Percentiles rank a stretch among this genome's conserved stretches.
Conservation (phyloP, 2,113 vertebrate genomes). For the Oreotrochilus melanogaster region DNA sequence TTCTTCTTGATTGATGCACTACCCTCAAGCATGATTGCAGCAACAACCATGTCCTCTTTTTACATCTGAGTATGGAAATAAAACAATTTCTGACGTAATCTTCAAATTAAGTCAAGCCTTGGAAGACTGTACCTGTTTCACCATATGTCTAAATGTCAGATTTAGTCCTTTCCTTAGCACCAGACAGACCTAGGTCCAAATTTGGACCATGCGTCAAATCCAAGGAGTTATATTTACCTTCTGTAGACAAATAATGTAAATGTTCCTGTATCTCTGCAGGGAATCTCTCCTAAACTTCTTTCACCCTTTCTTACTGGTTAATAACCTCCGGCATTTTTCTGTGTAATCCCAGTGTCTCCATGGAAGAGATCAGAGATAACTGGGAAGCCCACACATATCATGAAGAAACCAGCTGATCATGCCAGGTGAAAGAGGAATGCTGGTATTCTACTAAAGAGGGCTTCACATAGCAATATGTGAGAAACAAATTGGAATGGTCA, state of each 20-base stretch:
- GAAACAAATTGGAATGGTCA: not conserved
- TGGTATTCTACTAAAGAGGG: not conserved
- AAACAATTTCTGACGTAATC: not conserved
- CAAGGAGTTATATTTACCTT: fast-evolving
- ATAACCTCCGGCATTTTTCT: not conserved
- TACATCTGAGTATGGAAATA: not conserved
- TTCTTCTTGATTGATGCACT: not conserved
- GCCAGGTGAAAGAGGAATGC: not conserved
- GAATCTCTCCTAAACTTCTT: not conserved
- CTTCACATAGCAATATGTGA: not conserved
- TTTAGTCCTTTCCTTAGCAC: not conserved
- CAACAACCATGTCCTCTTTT: not conserved
- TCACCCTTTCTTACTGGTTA: not conserved
- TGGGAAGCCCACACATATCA: not conserved
- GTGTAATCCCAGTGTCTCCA: not conserved
- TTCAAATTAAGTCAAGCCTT: not conserved
- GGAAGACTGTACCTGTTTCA: not conserved
- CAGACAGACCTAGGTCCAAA: not conserved
- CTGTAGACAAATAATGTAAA: not conserved
- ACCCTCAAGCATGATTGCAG: not conserved
- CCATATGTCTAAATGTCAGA: not conserved
- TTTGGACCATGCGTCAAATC: not conserved
- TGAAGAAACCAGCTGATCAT: not conserved
- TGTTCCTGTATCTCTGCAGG: not conserved
- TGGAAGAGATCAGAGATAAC: not conserved